Evolutionary conservation across 2,113 vertebrate species (phyloP).

Genomic region (Percina caprodes): DNA sequence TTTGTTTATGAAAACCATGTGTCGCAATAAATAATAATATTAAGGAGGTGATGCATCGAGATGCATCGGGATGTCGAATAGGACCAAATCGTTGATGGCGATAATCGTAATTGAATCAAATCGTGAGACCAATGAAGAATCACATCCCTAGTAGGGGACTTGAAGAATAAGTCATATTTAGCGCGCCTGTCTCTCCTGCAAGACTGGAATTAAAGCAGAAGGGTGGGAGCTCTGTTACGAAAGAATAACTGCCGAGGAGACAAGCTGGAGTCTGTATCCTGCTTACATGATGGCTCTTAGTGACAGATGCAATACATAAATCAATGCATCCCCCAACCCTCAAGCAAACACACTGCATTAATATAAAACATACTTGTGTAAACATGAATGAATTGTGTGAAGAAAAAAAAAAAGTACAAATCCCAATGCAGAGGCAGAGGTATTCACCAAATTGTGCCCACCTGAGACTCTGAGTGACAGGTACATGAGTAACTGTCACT

Average conservation of each 20-base stretch:
- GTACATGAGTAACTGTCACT: conserved; percentile 73
- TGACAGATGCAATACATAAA: conserved; percentile 69
- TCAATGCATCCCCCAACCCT: conserved; percentile 15
- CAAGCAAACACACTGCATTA: conserved; percentile 27
- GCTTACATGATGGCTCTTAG: conserved; percentile 50
- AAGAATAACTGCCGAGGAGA: conserved; percentile 59
- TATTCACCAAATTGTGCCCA: conserved; percentile 44
- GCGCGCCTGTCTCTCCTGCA: conserved; percentile 56
- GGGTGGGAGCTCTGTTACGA: conserved; percentile 50
- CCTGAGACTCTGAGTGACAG: conserved; percentile 71
- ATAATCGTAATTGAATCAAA: too few relatives aligned
- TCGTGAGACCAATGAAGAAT: too few relatives aligned
- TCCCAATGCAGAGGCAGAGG: conserved; percentile 22
- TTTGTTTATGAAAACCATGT: too few relatives aligned
- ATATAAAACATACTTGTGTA: conserved; percentile 18
- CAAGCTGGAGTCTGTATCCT: conserved; percentile 45
- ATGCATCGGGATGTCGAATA: too few relatives aligned
- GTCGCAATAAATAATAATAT: too few relatives aligned
- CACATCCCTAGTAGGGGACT: background rate
- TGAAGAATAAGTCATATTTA: conserved; percentile 72
- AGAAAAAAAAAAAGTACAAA: conserved; percentile 36
- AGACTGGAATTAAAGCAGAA: conserved; percentile 64
- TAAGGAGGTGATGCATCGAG: too few relatives aligned
- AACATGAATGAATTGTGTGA: conserved; percentile 27
- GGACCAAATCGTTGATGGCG: too few relatives aligned